Base-by-base conservation (phyloP, 2,797 vertebrate genomes). In the Tapera naevia region DNA sequence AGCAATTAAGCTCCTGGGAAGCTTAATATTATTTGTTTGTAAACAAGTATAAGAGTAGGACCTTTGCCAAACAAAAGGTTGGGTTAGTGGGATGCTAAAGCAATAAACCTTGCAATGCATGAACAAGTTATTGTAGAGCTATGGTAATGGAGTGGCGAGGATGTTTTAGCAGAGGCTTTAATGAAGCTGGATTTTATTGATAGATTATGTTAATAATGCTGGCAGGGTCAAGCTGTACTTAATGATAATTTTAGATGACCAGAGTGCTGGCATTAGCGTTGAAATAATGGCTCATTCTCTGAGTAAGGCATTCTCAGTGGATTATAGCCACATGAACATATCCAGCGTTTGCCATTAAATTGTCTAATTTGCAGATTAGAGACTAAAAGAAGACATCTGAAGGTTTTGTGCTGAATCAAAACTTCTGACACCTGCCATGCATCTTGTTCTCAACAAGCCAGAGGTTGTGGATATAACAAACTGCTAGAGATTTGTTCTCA, bases 1-100 rank as follows among this genome's bases (percentile, higher is more conserved):
- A 83, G 53, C 57, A 87, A 78, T 87, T 89, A 89, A 82, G 50
- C 80, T 95, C 70, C 81, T 57, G 51, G 70, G 83, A 84, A 93
- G 58, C 28, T 65, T 37, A 50, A 18, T 33, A 56, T 53, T 54
- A 32, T 71, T 80, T 82, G 71, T 89, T 83, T 91, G 73, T 80
- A 86, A 88, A 86, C 72, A 88, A 35, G 12, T 27, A 13, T 32
- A 74, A 83, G 24, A 61, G 35, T 46, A 70, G 48, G 53, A 74
- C 35, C 35, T 80, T 51, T 94, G 90, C 72, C 75, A 95, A 89
- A 60, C 6, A 28, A 79, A 86, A 88, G 28, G 43, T 19, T 72
- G 41, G 15, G 33, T 79, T 83, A 65, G 80, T 39, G 65, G 22
- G 33, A 27, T 62, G 85, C 64, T 58, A 25, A 86, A 91, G 58